A percentile compares a stretch with the other conserved stretches of the same genome.
phyloP scores from a whole-genome alignment of 1,140 invertebrate genomes.

The Ceratosolen fusciceps region DNA sequence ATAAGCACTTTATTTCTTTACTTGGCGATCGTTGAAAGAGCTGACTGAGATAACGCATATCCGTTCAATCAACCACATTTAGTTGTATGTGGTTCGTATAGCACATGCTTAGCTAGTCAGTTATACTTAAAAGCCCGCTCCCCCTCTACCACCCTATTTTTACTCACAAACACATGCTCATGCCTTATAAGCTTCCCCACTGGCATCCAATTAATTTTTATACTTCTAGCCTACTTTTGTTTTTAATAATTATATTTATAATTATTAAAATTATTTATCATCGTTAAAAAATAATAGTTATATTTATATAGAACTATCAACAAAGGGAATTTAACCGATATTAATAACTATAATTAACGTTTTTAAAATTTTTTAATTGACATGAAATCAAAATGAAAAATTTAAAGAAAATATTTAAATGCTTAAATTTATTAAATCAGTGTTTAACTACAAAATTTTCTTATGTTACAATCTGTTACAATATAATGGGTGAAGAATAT shows the following conservation, averaged over 20 bases:
- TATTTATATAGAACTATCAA: too few relatives aligned
- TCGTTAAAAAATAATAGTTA: too few relatives aligned
- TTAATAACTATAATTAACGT: too few relatives aligned
- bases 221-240: background rate
- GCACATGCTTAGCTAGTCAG: background rate
- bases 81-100: conserved; percentile 6
- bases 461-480: too few relatives aligned
- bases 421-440: too few relatives aligned
- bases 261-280: too few relatives aligned
- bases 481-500: too few relatives aligned
- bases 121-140: background rate
- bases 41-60: conserved; percentile 33
- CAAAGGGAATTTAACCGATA: too few relatives aligned
- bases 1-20: conserved; percentile 20
- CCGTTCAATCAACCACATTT: conserved; percentile 26
- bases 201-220: conserved; percentile 40
- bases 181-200: background rate
- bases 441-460: too few relatives aligned
- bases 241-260: background rate
- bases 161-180: background rate
- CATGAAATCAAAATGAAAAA: too few relatives aligned
- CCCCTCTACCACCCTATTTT: background rate
- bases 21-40: conserved; percentile 18
- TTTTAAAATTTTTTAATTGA: too few relatives aligned
- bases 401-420: too few relatives aligned